These are phyloP conservation scores for Cephus pulcher DNA, from an alignment of 2,888 invertebrate species.

Conservation along the genomic window DNA sequence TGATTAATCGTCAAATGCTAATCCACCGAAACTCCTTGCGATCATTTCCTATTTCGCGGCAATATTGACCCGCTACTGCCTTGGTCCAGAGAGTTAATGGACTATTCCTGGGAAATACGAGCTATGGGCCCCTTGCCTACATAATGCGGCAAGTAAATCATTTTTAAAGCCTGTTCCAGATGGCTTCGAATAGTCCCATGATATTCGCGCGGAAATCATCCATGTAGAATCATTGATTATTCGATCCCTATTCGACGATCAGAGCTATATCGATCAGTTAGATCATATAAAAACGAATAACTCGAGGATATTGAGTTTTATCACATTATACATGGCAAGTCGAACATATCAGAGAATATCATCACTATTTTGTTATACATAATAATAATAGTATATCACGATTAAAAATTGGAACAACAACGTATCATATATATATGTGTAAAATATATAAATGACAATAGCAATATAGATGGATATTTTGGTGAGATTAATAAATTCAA, in stretches of 20 bases:
- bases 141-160: background rate
- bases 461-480: background rate
- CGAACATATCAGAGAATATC: background rate
- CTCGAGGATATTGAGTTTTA: background rate
- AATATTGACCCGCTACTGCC: conserved; percentile 7
- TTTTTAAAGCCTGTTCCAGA: background rate
- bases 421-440: background rate
- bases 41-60: conserved; percentile 16
- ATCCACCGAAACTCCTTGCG: conserved; percentile 10
- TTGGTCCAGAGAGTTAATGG: background rate
- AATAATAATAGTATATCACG: background rate
- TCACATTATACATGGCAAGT: background rate
- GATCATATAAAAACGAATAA: background rate
- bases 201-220: background rate
- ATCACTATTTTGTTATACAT: background rate
- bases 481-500: too few species aligned
- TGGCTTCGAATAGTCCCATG: background rate
- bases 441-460: background rate
- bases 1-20: conserved; percentile 20
- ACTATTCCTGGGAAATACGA: background rate
- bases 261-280: background rate
- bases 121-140: background rate
- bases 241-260: background rate
- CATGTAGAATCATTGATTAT: background rate
- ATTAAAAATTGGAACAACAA: background rate